Evolutionary conservation across 2,888 invertebrate genomes (phyloP).

Genomic region (Andrena camellia): DNA sequence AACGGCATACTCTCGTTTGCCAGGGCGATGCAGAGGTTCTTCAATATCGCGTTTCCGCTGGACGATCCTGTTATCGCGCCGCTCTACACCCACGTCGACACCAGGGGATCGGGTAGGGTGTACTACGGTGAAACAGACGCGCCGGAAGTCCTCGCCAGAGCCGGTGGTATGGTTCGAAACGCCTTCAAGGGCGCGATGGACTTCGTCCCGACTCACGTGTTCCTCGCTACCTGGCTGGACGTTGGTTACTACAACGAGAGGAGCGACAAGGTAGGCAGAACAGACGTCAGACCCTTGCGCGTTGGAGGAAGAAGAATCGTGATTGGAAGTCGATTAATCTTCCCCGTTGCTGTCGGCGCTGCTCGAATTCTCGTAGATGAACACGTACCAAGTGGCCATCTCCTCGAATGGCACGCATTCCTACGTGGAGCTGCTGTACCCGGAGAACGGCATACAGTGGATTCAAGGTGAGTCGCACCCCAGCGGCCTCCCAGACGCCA

Average conservation of each 20-base stretch:
- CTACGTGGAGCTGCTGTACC: slow-evolving; percentile 95
- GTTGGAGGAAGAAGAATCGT: not conserved
- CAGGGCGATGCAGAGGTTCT: slow-evolving; percentile 94
- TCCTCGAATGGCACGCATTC: slow-evolving; percentile 90
- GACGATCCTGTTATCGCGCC: slow-evolving; percentile 96
- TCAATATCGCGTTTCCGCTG: slow-evolving; percentile 95
- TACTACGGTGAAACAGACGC: slow-evolving; percentile 90
- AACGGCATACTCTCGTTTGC: slow-evolving; percentile 96
- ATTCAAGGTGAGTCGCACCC: slow-evolving; percentile 92
- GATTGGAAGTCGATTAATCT: not conserved
- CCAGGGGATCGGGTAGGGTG: slow-evolving; percentile 90
- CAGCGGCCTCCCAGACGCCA: slow-evolving; percentile 93
- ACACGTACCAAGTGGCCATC: slow-evolving; percentile 94
- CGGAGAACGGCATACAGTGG: slow-evolving; percentile 96
- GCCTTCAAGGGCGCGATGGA: slow-evolving; percentile 90
- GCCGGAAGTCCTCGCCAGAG: slow-evolving; percentile 88
- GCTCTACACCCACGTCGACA: slow-evolving; percentile 96
- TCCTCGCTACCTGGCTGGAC: slow-evolving; percentile 96
- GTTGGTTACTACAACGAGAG: slow-evolving; percentile 91
- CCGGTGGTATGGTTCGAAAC: slow-evolving; percentile 90
- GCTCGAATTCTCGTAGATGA: slow-evolving; percentile 85
- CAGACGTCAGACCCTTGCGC: not conserved
- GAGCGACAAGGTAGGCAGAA: slow-evolving; percentile 87
- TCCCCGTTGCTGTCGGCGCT: too few relatives aligned
- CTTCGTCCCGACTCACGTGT: slow-evolving; percentile 92